phyloP scores from a whole-genome alignment of 2,113 vertebrate species.

The Dipodomys ordii region DNA sequence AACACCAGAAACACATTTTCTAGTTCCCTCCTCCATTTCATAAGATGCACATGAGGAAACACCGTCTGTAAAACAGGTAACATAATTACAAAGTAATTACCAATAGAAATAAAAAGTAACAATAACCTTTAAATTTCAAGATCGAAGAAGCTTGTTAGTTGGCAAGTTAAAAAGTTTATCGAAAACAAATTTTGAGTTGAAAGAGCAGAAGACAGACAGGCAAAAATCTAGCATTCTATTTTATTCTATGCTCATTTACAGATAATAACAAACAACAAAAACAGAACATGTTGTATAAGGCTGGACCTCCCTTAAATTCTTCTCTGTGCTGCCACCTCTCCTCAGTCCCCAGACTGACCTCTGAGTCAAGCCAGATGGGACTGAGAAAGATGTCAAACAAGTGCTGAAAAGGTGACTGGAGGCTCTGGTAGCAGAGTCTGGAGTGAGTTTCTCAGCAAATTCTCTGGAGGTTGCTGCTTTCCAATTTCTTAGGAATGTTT shows the following conservation, averaged over 20 bases:
- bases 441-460: conserved; percentile 88
- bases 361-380: conserved; percentile 90
- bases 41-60: conserved; percentile 58
- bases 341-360: conserved; percentile 84
- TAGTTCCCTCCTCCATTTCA: conserved; percentile 22
- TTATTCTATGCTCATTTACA: neutral
- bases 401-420: conserved; percentile 92
- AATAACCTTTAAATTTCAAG: conserved; percentile 34
- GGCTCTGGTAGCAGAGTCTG: conserved; percentile 90
- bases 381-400: conserved; percentile 89
- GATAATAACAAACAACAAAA: conserved; percentile 53
- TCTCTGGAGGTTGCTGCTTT: conserved; percentile 90
- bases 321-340: conserved; percentile 83
- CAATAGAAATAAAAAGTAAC: conserved; percentile 11
- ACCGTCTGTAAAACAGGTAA: conserved; percentile 46
- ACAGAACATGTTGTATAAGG: neutral
- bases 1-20: conserved; percentile 61
- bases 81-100: conserved; percentile 60
- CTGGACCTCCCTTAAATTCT: conserved; percentile 84
- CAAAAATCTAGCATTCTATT: conserved; percentile 45
- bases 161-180: conserved; percentile 34
- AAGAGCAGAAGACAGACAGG: conserved; percentile 48
- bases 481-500: conserved; percentile 94
- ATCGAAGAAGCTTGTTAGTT: conserved; percentile 26
- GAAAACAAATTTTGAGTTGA: neutral